Conservation (phyloP, 2,797 vertebrate genomes). For the Mus spretus region DNA sequence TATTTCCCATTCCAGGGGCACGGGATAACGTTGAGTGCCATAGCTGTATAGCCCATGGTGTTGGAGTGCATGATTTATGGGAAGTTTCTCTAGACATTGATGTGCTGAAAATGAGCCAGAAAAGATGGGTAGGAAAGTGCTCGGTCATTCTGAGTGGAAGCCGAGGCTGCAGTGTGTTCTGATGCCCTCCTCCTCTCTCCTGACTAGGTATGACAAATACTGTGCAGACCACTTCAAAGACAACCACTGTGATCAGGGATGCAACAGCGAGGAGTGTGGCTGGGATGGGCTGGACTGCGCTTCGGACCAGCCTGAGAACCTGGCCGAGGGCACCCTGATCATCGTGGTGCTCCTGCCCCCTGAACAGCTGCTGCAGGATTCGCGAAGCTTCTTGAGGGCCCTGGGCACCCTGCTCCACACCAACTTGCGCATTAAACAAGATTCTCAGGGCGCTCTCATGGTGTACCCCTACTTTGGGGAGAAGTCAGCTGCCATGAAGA, state of each 20-base stretch:
- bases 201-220: conserved; percentile 93
- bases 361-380: conserved; percentile 91
- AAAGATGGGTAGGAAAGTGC: not conserved
- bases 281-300: conserved; percentile 97
- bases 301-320: conserved; percentile 87
- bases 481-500: conserved; percentile 78
- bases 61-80: not conserved
- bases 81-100: not conserved
- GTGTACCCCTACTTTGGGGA: conserved; percentile 93
- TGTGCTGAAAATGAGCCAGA: not conserved
- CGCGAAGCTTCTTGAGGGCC: conserved; percentile 94
- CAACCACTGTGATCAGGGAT: conserved; percentile 94
- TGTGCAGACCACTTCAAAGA: conserved; percentile 95
- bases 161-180: not conserved
- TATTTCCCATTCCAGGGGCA: not conserved
- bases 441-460: conserved; percentile 91
- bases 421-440: conserved; percentile 92
- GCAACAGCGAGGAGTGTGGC: conserved; percentile 94
- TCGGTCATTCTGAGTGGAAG: not conserved
- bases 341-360: conserved; percentile 96
- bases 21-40: rapidly evolving
- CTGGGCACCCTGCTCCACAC: conserved; percentile 95
- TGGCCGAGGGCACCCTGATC: conserved; percentile 92
- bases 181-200: not conserved
- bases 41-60: rapidly evolving